Evolutionary conservation across 1,140 invertebrate species (phyloP).

Genomic region (Maconellicoccus hirsutus): DNA sequence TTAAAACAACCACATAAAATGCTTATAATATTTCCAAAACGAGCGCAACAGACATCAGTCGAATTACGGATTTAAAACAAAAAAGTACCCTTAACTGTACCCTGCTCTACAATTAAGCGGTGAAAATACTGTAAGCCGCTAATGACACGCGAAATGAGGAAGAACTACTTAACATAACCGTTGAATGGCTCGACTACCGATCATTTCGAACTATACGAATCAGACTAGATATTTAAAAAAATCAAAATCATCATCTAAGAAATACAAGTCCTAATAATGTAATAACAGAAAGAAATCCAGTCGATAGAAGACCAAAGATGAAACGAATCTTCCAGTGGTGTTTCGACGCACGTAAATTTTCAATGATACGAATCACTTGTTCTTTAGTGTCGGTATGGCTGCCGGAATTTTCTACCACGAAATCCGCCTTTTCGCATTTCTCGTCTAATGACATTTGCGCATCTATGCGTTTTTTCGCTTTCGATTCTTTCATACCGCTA

Average conservation of each 20-base stretch:
- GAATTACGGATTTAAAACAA: not conserved
- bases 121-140: not conserved
- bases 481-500: conserved; percentile 51
- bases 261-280: not conserved
- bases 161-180: not conserved
- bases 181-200: not conserved
- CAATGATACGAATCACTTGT: conserved; percentile 35
- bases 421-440: conserved; percentile 64
- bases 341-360: conserved; percentile 25
- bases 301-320: conserved; percentile 27
- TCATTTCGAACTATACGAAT: not conserved
- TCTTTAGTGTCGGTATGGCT: conserved; percentile 44
- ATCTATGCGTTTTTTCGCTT: conserved; percentile 59
- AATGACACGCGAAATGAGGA: not conserved
- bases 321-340: conserved; percentile 29
- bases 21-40: not conserved
- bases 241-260: not conserved
- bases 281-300: conserved; percentile 27
- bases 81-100: not conserved
- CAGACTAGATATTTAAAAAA: not conserved
- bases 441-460: conserved; percentile 67
- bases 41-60: not conserved
- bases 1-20: not conserved
- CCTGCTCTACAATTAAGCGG: not conserved
- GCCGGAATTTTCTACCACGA: conserved; percentile 71